Conservation (phyloP, 1,140 invertebrate genomes). For the Danaus plexippus region DNA sequence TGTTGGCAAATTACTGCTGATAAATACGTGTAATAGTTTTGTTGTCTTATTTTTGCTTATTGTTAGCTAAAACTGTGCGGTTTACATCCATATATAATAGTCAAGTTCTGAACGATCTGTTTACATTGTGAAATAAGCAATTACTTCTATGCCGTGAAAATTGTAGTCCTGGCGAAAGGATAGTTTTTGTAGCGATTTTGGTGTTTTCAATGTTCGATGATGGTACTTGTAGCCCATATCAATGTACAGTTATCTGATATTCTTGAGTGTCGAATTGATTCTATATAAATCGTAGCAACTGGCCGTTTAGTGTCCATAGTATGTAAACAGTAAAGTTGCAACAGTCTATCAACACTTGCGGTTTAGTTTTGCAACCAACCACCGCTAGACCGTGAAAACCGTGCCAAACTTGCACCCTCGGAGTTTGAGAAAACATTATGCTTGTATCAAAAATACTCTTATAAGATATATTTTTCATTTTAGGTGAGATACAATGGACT, state of each 20-base stretch:
- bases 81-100: conserved; percentile 6
- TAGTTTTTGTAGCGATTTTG: conserved; percentile 51
- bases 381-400: conserved; percentile 66
- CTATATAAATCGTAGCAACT: conserved; percentile 21
- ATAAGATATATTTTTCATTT: conserved; percentile 28
- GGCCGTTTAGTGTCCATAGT: conserved; percentile 22
- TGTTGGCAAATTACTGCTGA: conserved; percentile 64
- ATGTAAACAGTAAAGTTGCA: conserved; percentile 47
- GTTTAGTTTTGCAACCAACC: conserved; percentile 65
- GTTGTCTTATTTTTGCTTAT: conserved; percentile 22
- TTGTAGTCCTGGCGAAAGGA: conserved; percentile 53
- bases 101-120: conserved; percentile 42
- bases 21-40: conserved; percentile 58
- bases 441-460: conserved; percentile 21
- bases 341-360: conserved; percentile 41
- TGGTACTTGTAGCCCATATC: conserved; percentile 42
- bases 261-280: conserved; percentile 29
- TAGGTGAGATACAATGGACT: conserved; percentile 32
- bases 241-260: conserved; percentile 47
- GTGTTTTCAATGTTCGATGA: conserved; percentile 42
- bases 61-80: conserved; percentile 13
- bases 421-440: conserved; percentile 27
- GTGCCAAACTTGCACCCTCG: conserved; percentile 56
- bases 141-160: conserved; percentile 41
- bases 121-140: conserved; percentile 59